Percentiles rank a stretch among this genome's conserved stretches.
Evolutionary conservation across 2,888 invertebrate genomes (phyloP).

Genomic region (Hyposoter didymator): DNA sequence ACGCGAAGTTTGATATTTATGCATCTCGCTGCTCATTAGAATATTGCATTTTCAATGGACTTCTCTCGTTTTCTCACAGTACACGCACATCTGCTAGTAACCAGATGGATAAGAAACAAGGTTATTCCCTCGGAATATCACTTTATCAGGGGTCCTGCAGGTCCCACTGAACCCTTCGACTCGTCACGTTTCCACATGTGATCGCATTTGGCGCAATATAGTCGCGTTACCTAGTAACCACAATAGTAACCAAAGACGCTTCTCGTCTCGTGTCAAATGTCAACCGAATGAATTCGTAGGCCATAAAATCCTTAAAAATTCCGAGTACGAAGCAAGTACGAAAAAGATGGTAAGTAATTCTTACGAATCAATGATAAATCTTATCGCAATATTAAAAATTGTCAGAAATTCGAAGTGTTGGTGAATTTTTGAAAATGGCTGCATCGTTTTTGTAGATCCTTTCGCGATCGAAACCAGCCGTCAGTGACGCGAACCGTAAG

Average conservation of each 20-base stretch:
- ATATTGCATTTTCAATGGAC: not conserved
- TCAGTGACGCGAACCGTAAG: slow-evolving; percentile 84
- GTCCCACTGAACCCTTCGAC: not conserved
- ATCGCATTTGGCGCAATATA: not conserved
- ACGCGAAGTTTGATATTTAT: not conserved
- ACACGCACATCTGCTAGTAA: no score
- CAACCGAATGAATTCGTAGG: not conserved
- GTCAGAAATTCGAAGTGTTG: not conserved
- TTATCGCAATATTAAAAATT: not conserved
- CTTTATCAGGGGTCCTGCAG: no score
- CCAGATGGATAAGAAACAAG: no score
- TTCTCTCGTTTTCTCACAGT: no score
- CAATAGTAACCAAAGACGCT: not conserved
- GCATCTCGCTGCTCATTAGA: not conserved
- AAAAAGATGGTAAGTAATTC: slow-evolving; percentile 20
- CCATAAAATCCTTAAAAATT: slow-evolving; percentile 4
- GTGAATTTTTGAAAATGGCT: not conserved
- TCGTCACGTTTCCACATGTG: not conserved
- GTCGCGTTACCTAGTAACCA: slow-evolving; percentile 18
- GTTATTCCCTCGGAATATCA: no score
- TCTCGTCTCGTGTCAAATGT: not conserved
- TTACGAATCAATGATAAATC: not conserved
- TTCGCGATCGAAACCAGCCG: slow-evolving; percentile 92
- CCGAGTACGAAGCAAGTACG: not conserved
- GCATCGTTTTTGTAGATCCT: slow-evolving; percentile 87